A percentile compares a stretch with the other conserved stretches of the same genome.
These are phyloP conservation scores for Pocillopora damicornis DNA, from an alignment of 64 coral and sea anemone species.

Conservation along the genomic window DNA sequence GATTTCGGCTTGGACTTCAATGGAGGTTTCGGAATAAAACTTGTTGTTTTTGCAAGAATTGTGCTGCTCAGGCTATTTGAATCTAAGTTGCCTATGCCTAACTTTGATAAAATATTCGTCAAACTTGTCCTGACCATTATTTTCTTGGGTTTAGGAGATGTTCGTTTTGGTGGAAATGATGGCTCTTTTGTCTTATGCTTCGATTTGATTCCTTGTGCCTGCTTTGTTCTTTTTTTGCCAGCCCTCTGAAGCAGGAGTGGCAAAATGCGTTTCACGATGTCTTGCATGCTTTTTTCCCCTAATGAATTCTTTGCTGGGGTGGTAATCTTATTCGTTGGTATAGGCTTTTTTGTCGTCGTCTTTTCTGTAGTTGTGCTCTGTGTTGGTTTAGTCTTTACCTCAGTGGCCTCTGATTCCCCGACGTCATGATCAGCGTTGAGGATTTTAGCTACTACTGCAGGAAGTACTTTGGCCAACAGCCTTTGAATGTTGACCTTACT, in stretches of 20 bases:
- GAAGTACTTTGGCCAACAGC: slow-evolving; percentile 60
- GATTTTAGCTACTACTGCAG: slow-evolving; percentile 58
- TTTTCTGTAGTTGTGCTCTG: slow-evolving; percentile 31
- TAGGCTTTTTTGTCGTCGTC: slow-evolving; percentile 19
- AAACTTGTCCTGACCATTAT: slow-evolving; percentile 16
- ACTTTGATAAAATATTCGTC: slow-evolving; percentile 36
- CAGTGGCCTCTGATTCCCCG: background rate
- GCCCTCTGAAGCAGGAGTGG: slow-evolving; percentile 50
- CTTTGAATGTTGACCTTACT: slow-evolving; percentile 43
- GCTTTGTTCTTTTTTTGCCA: background rate
- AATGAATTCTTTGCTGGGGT: slow-evolving; percentile 8
- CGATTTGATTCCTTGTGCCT: slow-evolving; percentile 3
- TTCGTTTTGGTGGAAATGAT: background rate
- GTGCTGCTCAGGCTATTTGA: slow-evolving; percentile 22
- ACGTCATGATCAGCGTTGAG: slow-evolving; percentile 42
- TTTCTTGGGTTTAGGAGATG: slow-evolving; percentile 2
- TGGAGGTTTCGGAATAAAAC: background rate
- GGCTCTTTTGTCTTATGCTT: slow-evolving; percentile 13
- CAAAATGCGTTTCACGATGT: slow-evolving; percentile 41
- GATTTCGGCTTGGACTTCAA: background rate
- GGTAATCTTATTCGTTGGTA: slow-evolving; percentile 30
- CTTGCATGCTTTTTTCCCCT: slow-evolving; percentile 25
- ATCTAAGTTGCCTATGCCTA: slow-evolving; percentile 31
- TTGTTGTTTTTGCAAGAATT: slow-evolving; percentile 3
- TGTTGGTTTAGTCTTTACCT: slow-evolving; percentile 37